Evolutionary conservation across 2,888 invertebrate genomes (phyloP).

Genomic region (Drosophila mimetica): DNA sequence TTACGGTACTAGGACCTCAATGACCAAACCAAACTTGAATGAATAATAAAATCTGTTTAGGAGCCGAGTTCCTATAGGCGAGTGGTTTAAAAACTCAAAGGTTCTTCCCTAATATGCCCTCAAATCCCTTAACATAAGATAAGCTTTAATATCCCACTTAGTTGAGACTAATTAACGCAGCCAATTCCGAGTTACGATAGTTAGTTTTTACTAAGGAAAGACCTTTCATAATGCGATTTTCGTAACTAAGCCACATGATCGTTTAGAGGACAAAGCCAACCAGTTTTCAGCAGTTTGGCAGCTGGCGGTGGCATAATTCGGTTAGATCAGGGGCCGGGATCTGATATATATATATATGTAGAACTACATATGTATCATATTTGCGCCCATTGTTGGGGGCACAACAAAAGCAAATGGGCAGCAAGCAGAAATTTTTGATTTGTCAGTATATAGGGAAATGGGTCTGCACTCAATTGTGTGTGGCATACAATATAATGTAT

Average conservation of each 20-base stretch:
- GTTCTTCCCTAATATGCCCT: neutral
- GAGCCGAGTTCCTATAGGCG: neutral
- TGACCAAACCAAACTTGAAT: too few relatives aligned
- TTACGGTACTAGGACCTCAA: too few relatives aligned
- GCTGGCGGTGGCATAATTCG: conserved; percentile 25
- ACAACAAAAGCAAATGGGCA: conserved; percentile 48
- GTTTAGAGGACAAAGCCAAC: conserved; percentile 8
- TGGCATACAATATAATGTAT: conserved; percentile 28
- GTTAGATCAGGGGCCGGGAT: conserved; percentile 23
- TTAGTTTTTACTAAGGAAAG: neutral
- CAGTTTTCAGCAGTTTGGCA: conserved; percentile 27
- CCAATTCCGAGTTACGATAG: neutral
- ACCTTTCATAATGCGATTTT: neutral
- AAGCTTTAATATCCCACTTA: neutral
- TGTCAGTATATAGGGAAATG: conserved; percentile 71
- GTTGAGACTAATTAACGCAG: neutral
- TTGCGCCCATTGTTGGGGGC: conserved; percentile 51
- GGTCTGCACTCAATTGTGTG: conserved; percentile 69
- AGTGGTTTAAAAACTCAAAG: neutral
- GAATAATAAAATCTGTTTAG: neutral
- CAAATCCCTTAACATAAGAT: neutral
- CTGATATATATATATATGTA: conserved; percentile 3
- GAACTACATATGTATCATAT: neutral
- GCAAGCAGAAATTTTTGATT: conserved; percentile 57
- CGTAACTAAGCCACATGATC: conserved; percentile 13